Evolutionary conservation across 1,140 invertebrate genomes (phyloP), one percentile per base, ranked within the genome.

Genomic region (Bombus fervidus): DNA sequence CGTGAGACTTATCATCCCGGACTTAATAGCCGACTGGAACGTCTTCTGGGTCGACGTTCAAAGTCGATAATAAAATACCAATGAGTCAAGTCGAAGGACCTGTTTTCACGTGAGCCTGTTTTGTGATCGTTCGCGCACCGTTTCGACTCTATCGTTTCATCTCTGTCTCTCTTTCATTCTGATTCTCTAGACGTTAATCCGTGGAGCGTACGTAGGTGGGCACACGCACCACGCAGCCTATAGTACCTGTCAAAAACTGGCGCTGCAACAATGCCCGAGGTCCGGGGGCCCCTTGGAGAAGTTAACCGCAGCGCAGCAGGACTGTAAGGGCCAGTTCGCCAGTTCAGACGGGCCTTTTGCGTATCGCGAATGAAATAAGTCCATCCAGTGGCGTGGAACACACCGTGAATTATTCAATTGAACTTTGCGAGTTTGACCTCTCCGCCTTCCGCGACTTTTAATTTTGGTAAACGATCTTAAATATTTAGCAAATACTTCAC

Each of bases 221-320:
- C 90, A 83, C 89, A 88, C 90, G 79, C 83, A 80, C 74, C 37
- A 28, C 79, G 41, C 13, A 62, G 81, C 53, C 64, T 64, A 81
- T 86, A 91, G 91, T 93, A 93, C 92, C 92, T 93, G 93, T 93
- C 93, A 91, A 91, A 89, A 90, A 91, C 86, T 90, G 87, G 91
- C 89, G 87, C 82, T 90, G 88, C 78, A 88, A 92, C 92, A 93
- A 93, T 92, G 83, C 89, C 82, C 76, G 79, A 37, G 64, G 86
- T 79, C 39, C 72, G 68, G 71, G 74, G 74, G 71, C 62, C 86
- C 89, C 83, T 88, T 77, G 86, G 92, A 90, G 81, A 93, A 91
- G 93, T 91, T 92, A 90, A 93, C 91, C 90, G 81, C 90, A 87
- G 74, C 91, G 71, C 89, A 92, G 89, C 89, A 81, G 92, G 91